Percentiles rank a stretch among this genome's conserved stretches.
Conservation (phyloP, 2,888 invertebrate species). For the Diploptera punctata region DNA sequence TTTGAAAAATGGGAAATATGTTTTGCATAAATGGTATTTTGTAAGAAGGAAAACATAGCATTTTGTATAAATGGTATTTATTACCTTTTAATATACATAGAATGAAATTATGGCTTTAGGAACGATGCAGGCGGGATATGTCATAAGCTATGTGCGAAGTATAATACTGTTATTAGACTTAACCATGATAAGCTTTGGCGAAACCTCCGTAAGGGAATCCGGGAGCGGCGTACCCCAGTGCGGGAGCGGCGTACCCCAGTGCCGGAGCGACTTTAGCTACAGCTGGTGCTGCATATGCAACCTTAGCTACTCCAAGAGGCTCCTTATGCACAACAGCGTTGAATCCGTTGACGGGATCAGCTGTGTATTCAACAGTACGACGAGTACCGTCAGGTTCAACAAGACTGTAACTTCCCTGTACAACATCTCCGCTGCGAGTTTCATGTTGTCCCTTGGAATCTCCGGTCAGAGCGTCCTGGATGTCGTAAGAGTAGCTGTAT, state of each 20-base stretch:
- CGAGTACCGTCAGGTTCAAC: too few species aligned
- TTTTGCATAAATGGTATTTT: too few species aligned
- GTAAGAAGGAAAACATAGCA: too few species aligned
- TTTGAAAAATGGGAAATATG: too few species aligned
- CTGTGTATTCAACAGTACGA: too few species aligned
- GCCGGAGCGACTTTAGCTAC: too few species aligned
- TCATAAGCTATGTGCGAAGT: not conserved
- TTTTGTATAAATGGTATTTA: not conserved
- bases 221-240: not conserved
- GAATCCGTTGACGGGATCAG: too few species aligned
- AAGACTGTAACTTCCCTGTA: too few species aligned
- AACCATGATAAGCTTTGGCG: not conserved
- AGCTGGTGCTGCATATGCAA: not conserved
- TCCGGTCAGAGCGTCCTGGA: too few species aligned
- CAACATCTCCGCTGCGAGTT: too few species aligned
- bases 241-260: slow-evolving; percentile 11
- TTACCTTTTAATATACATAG: not conserved
- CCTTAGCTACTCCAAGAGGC: slow-evolving; percentile 24
- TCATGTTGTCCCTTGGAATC: too few species aligned
- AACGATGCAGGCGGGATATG: not conserved
- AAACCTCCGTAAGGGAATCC: not conserved
- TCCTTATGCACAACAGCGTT: slow-evolving; percentile 28
- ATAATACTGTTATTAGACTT: not conserved
- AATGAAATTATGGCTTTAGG: not conserved
- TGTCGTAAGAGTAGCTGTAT: too few species aligned